Evolutionary conservation across 2,113 vertebrate genomes (phyloP), one percentile per base, ranked within the genome.

Genomic region (Salvelinus alpinus): DNA sequence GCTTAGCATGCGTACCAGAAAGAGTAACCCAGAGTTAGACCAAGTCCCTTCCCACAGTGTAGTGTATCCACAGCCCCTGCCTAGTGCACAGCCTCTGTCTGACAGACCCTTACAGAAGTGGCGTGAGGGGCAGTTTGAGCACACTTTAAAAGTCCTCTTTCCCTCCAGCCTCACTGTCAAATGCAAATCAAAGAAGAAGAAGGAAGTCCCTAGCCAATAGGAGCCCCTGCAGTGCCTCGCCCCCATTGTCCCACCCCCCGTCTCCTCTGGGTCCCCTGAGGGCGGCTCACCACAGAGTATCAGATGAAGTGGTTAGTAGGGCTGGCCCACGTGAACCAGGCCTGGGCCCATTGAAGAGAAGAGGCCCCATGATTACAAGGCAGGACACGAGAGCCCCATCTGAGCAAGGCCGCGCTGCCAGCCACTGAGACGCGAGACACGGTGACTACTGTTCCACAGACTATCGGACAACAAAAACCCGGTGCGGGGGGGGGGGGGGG

Each of bases 281-380:
- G 81, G 68, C 74, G 85, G 90, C 87, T 89, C 88, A 89, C 83
- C 90, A 83, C 91, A 85, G 77, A 91, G 91, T 91, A 91, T 93
- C 87, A 85, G 82, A 91, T 93, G 92, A 93, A 94, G 92, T 91
- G 91, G 91, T 93, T 89, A 90, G 87, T 85, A 82, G 84, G 77
- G 76, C 79, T 54, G 65, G 78, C 86, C 91, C 92, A 93, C 87
- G 91, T 94, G 92, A 93, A 72, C 54, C 2, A 25, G 47, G 75
- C 73, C 74, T 75, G 65, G 60, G 44, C 71, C 76, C 71, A 84
- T 82, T 84, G 69, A 74, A 88, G 88, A 71, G 78, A 88, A 85
- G 83, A 78, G 87, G 7, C 84, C 84, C 73, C 88, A 85, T 94
- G 92, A 94, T 94, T 94, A 94, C 89, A 94, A 91, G 92, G 92